A percentile compares a stretch with the other conserved stretches of the same genome.
Evolutionary conservation across 1,140 invertebrate genomes (phyloP).

Genomic region (Zaprionus taronus): DNA sequence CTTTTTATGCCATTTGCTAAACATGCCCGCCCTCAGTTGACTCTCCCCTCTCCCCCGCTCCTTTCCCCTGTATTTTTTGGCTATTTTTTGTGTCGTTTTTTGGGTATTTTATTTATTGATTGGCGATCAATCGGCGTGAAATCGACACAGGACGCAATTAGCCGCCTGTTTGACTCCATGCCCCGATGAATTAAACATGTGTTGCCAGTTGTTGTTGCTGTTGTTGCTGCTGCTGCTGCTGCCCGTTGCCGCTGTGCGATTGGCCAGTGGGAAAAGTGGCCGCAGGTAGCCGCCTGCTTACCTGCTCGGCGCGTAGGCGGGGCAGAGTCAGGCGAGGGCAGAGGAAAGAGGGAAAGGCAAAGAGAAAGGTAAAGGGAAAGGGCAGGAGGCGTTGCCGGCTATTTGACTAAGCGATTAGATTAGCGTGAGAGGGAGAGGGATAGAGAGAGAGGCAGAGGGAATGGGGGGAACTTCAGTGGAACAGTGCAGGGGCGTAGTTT

Average conservation of each 20-base stretch:
- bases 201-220: constrained; percentile 4
- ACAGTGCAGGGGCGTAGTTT: background rate
- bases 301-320: constrained; percentile 48
- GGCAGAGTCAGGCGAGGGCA: constrained; percentile 15
- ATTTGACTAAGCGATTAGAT: constrained; percentile 78
- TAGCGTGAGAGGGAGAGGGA: constrained; percentile 23
- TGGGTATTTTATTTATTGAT: constrained; percentile 72
- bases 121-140: constrained; percentile 69
- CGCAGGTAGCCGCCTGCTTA: constrained; percentile 46
- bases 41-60: background rate
- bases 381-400: constrained; percentile 62
- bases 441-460: constrained; percentile 7
- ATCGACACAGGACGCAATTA: constrained; percentile 66
- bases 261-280: constrained; percentile 22
- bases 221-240: background rate
- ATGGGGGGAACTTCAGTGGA: background rate
- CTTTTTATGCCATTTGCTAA: background rate
- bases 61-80: constrained; percentile 3
- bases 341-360: background rate
- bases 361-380: background rate
- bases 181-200: constrained; percentile 51
- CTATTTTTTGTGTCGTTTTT: constrained; percentile 41
- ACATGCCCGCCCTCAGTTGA: background rate
- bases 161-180: constrained; percentile 41
- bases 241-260: constrained; percentile 23